These are phyloP conservation scores for Dipodomys merriami DNA, from an alignment of 2,113 vertebrate species.

Conservation along the genomic window DNA sequence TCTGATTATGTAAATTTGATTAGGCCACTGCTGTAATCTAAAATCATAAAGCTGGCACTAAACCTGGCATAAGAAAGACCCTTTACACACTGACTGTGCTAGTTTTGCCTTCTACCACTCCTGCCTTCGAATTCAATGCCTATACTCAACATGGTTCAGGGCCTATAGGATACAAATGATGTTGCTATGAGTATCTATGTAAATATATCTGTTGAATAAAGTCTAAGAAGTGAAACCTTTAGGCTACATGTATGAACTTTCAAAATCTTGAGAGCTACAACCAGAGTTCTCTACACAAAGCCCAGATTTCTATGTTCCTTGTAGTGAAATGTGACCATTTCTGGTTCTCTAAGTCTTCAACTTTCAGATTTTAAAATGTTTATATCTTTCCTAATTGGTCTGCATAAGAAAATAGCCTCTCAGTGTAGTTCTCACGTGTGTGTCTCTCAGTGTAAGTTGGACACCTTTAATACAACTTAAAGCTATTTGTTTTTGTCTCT, in stretches of 20 bases:
- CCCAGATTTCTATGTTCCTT: background rate
- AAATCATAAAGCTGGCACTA: background rate
- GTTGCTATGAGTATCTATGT: background rate
- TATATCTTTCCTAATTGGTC: background rate
- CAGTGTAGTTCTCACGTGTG: background rate
- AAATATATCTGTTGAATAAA: background rate
- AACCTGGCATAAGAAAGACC: background rate
- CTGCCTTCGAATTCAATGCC: background rate
- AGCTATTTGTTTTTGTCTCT: background rate
- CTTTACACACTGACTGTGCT: too few species aligned
- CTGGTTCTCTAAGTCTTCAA: conserved; percentile 1
- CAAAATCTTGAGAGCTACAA: background rate
- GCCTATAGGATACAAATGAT: background rate
- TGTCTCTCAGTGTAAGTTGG: background rate
- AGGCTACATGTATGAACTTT: background rate
- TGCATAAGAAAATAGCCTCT: background rate
- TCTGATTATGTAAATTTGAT: background rate
- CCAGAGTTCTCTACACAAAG: background rate
- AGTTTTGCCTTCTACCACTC: background rate
- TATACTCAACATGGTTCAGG: background rate
- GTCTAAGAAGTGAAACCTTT: background rate
- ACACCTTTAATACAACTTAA: background rate
- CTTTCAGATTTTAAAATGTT: background rate
- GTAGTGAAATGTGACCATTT: background rate
- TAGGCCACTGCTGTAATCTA: background rate